These are phyloP conservation scores for Bradypus variegatus DNA, from an alignment of 2,797 vertebrate genomes.

Conservation along the genomic window DNA sequence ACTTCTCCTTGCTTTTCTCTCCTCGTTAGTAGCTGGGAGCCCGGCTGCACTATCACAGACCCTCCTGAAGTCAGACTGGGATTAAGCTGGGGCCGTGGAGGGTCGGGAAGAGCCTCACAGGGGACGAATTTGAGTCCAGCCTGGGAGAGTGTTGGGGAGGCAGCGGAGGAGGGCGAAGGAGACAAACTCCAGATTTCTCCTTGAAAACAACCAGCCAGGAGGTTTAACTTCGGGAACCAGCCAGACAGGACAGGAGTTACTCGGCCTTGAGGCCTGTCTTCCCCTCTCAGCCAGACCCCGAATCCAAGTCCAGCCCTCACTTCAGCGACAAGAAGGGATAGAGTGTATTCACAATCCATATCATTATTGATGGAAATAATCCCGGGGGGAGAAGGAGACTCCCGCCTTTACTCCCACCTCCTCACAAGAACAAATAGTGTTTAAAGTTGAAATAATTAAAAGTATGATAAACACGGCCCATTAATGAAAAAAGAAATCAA, in stretches of 20 bases:
- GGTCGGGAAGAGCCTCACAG: not conserved
- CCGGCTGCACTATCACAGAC: not conserved
- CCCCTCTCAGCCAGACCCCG: not conserved
- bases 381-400: slow-evolving; percentile 2
- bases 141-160: not conserved
- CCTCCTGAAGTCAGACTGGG: not conserved
- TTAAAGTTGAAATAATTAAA: slow-evolving; percentile 81
- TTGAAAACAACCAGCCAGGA: slow-evolving; percentile 13
- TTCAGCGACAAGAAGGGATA: not conserved
- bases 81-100: not conserved
- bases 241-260: not conserved
- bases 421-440: slow-evolving; percentile 72
- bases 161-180: not conserved
- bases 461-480: slow-evolving; percentile 80
- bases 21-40: not conserved
- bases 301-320: not conserved
- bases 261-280: not conserved
- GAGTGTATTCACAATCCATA: slow-evolving; percentile 25
- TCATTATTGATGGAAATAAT: slow-evolving; percentile 37
- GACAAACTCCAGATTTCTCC: slow-evolving; percentile 37
- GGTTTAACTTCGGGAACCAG: not conserved
- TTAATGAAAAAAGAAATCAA: slow-evolving; percentile 79
- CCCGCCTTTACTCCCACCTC: slow-evolving; percentile 22
- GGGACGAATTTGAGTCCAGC: not conserved
- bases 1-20: slow-evolving; percentile 15